Percentiles rank a stretch among this genome's conserved stretches.
Conservation (phyloP, 2,888 invertebrate genomes). For the Drosophila dives region DNA sequence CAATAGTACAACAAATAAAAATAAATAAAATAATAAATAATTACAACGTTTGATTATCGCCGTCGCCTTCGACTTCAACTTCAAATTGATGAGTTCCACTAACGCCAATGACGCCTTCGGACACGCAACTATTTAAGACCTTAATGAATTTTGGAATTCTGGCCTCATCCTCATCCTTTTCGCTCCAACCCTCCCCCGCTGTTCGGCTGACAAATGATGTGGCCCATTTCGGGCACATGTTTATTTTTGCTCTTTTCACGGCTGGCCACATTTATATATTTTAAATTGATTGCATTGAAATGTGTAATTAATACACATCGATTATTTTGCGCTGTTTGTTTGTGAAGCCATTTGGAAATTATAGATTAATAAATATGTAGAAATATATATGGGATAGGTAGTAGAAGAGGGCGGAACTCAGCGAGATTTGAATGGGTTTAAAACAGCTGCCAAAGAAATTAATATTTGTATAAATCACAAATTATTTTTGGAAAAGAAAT, state of each 20-base stretch:
- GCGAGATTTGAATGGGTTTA: not conserved
- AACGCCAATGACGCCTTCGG: conserved; percentile 66
- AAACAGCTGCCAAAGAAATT: not conserved
- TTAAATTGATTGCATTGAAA: conserved; percentile 75
- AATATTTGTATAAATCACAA: not conserved
- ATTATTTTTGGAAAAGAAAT: not conserved
- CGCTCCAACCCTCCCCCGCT: conserved; percentile 17
- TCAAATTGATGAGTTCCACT: conserved; percentile 51
- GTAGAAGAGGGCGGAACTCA: not conserved
- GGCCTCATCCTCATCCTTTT: not conserved
- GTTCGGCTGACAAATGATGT: conserved; percentile 67
- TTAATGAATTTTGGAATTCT: conserved; percentile 21
- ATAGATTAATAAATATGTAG: conserved; percentile 4
- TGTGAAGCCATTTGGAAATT: conserved; percentile 9
- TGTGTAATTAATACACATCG: conserved; percentile 60
- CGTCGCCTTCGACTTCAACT: conserved; percentile 1
- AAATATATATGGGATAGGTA: not conserved
- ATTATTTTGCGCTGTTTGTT: conserved; percentile 13
- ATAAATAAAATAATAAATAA: conserved; percentile 80
- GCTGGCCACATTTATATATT: conserved; percentile 20
- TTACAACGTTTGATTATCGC: conserved; percentile 73
- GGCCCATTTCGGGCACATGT: conserved; percentile 43
- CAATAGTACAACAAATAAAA: conserved; percentile 76
- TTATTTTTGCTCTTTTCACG: conserved; percentile 3
- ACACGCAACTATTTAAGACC: conserved; percentile 28